phyloP scores from a whole-genome alignment of 2,888 invertebrate species.

The Auanema freiburgensis region DNA sequence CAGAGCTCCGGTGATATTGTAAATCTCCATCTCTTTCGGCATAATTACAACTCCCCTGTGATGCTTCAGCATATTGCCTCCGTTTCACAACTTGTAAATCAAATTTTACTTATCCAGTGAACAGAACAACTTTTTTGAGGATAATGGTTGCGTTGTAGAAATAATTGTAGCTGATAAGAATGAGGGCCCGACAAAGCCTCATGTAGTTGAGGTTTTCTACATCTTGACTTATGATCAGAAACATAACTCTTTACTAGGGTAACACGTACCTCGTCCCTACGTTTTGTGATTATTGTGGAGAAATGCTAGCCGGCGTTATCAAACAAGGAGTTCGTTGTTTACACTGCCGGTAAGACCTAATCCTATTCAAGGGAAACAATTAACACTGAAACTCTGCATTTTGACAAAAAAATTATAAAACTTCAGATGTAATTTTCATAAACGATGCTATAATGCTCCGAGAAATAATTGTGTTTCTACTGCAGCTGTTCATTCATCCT shows the following conservation, averaged over 20 bases:
- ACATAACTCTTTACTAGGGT: too few species aligned
- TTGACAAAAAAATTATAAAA: background rate
- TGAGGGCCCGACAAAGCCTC: conserved; percentile 54
- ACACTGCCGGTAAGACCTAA: conserved; percentile 45
- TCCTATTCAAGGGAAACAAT: background rate
- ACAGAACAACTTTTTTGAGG: conserved; percentile 28
- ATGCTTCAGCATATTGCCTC: conserved; percentile 56
- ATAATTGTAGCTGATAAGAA: conserved; percentile 49
- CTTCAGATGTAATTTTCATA: conserved; percentile 62
- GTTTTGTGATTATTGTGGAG: conserved; percentile 65
- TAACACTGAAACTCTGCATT: background rate
- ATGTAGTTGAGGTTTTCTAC: conserved; percentile 52
- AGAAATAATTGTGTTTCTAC: conserved; percentile 56
- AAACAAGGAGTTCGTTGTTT: conserved; percentile 62
- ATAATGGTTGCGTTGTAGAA: conserved; percentile 58
- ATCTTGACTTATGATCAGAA: conserved; percentile 10
- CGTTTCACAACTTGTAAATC: conserved; percentile 46
- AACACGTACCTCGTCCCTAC: conserved; percentile 61
- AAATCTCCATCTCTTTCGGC: conserved; percentile 60
- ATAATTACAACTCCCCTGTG: conserved; percentile 61
- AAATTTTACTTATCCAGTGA: background rate
- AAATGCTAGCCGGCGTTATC: conserved; percentile 62
- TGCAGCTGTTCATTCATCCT: background rate
- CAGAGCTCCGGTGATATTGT: conserved; percentile 45
- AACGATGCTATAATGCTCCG: conserved; percentile 59